Evolutionary conservation across 2,888 invertebrate genomes (phyloP), one percentile per base, ranked within the genome.

Genomic region (Pseudoips prasinana): DNA sequence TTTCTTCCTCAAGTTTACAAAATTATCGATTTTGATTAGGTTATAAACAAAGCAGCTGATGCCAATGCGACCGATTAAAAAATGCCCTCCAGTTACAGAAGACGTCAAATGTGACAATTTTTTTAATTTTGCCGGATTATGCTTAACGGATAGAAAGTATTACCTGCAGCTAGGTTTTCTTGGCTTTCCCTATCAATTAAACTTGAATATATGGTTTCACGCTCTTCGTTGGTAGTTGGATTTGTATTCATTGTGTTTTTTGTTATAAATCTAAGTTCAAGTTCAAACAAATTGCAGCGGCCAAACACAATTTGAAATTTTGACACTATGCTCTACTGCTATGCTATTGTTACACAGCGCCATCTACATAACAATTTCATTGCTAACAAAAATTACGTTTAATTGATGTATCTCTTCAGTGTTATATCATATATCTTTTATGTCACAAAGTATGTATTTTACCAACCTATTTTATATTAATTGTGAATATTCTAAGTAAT

Each of bases 131-230:
- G 45, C 33, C 26, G 64, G 47, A 3, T 64, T 54, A 45, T 52
- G 47, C n/a, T 0, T 53, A 64, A 65, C 62, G 60, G 46, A 45
- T 22, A 44, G 11, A 8, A 33, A 26, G 28, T 20, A 42, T 18
- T 66, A 84, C 84, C 73, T 35, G 46, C 24, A 38, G 77, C 81
- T 14, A 61, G 35, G 30, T 51, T 42, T 46, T 80, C 79, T 36
- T 74, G 67, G 33, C 55, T 64, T 39, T 75, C 62, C 29, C 56
- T 61, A 40, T 66, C 56, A 32, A 54, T 42, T 28, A 77, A 34
- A 40, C 53, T 39, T 8, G 40, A 38, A 38, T 58, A 32, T 33
- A 66, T 25, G 35, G 50, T 57, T 8, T 45, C 33, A 19, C 55
- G 30, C 19, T 58, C 52, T 37, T 61, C 51, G 10, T 49, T 48